Percentiles rank a stretch among this genome's conserved stretches.
These are phyloP conservation scores for Liolophura sinensis DNA, from an alignment of 1,140 invertebrate species.

Conservation along the genomic window DNA sequence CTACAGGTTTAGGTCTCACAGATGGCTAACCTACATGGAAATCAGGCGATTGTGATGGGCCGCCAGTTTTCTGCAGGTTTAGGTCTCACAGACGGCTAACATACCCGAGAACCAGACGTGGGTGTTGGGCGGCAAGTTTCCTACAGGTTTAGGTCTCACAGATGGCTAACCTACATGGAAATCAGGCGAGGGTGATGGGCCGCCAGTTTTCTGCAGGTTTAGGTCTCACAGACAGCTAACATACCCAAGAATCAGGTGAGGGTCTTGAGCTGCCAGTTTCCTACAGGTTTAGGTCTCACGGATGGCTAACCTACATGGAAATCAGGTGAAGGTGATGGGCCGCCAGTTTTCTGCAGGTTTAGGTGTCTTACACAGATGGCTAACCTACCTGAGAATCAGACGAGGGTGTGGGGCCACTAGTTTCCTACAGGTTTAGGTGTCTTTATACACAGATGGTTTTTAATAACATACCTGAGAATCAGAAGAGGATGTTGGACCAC, in stretches of 20 bases:
- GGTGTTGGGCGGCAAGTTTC: constrained; percentile 84
- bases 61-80: no score
- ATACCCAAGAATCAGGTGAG: constrained; percentile 74
- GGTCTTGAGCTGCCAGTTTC: constrained; percentile 84
- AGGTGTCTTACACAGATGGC: background rate
- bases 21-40: constrained; percentile 62
- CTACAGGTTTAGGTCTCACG: no score
- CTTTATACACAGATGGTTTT: background rate
- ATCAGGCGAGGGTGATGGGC: constrained; percentile 81
- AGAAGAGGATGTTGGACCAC: constrained; percentile 82
- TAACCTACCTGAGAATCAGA: constrained; percentile 69
- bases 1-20: no score
- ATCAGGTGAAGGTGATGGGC: constrained; percentile 81
- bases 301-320: constrained; percentile 62
- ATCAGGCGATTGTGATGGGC: constrained; percentile 81
- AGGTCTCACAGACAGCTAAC: background rate
- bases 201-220: constrained; percentile 77
- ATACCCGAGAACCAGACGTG: constrained; percentile 74
- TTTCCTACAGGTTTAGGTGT: constrained; percentile 69
- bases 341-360: constrained; percentile 77
- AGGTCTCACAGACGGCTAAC: no score
- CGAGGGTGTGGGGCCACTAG: constrained; percentile 81
- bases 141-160: no score
- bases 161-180: constrained; percentile 62
- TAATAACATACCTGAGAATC: constrained; percentile 66